Conservation (phyloP, 1,140 invertebrate species). For the Oreohelix idahoensis region DNA sequence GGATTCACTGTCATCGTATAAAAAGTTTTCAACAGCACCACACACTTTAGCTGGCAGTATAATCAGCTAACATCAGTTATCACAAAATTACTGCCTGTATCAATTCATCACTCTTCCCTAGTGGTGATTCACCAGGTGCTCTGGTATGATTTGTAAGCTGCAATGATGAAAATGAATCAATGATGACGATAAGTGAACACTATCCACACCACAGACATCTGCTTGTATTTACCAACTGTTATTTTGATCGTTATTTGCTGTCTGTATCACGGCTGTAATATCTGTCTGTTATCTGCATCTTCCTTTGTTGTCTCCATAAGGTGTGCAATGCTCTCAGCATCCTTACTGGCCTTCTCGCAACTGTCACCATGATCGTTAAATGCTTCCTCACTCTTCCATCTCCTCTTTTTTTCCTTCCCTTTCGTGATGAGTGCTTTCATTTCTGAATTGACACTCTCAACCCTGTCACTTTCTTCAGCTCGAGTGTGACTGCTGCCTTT, state of each 20-base stretch:
- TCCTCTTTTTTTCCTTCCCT: background rate
- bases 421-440: slow-evolving; percentile 4
- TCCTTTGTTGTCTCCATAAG: background rate
- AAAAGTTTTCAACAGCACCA: too few relatives aligned
- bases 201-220: too few relatives aligned
- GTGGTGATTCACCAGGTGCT: too few relatives aligned
- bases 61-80: too few relatives aligned
- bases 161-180: background rate
- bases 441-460: background rate
- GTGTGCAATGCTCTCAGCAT: background rate
- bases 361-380: background rate
- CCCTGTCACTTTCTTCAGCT: background rate
- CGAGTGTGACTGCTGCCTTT: background rate
- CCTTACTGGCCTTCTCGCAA: background rate
- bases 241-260: background rate
- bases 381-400: background rate
- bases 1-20: too few relatives aligned
- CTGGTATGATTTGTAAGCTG: background rate
- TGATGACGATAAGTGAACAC: background rate
- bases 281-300: background rate
- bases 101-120: too few relatives aligned
- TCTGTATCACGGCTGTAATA: background rate
- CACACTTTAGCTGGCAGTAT: too few relatives aligned
- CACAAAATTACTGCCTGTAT: too few relatives aligned
- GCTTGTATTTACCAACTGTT: too few relatives aligned